Conservation (phyloP, 2,888 invertebrate genomes). For the Achlya flavicornis region DNA sequence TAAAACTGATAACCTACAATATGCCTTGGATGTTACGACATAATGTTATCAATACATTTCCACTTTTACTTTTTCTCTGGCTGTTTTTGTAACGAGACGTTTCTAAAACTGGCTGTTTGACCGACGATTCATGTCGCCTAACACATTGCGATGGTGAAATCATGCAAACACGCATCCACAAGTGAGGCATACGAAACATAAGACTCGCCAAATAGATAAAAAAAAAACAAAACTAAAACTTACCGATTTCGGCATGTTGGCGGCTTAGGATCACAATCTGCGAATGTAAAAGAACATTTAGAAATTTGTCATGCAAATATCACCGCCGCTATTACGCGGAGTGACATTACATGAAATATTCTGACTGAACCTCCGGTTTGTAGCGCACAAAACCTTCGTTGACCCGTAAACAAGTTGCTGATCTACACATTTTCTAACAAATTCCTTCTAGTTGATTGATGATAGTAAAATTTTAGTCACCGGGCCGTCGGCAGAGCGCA, state of each 20-base stretch:
- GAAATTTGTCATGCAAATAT: conserved; percentile 52
- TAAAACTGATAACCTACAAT: conserved; percentile 47
- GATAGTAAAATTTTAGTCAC: conserved; percentile 66
- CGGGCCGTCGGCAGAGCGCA: conserved; percentile 61
- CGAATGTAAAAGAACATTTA: conserved; percentile 61
- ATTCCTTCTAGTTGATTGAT: conserved; percentile 49
- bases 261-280: conserved; percentile 80
- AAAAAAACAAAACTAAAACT: conserved; percentile 70
- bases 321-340: conserved; percentile 48
- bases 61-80: conserved; percentile 45
- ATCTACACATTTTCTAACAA: conserved; percentile 53
- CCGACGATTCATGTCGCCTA: conserved; percentile 27
- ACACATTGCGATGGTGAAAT: conserved; percentile 75
- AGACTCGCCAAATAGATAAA: conserved; percentile 14
- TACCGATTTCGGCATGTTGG: conserved; percentile 87
- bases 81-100: conserved; percentile 11
- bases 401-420: conserved; percentile 29
- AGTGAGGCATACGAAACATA: conserved; percentile 22
- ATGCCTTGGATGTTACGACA: conserved; percentile 42
- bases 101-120: conserved; percentile 26
- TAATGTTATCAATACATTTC: conserved; percentile 35
- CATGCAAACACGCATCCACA: conserved; percentile 58
- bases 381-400: conserved; percentile 29
- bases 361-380: conserved; percentile 45
- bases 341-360: conserved; percentile 57